Evolutionary conservation across 2,113 vertebrate species (phyloP).

Genomic region (Eubucco bourcierii): DNA sequence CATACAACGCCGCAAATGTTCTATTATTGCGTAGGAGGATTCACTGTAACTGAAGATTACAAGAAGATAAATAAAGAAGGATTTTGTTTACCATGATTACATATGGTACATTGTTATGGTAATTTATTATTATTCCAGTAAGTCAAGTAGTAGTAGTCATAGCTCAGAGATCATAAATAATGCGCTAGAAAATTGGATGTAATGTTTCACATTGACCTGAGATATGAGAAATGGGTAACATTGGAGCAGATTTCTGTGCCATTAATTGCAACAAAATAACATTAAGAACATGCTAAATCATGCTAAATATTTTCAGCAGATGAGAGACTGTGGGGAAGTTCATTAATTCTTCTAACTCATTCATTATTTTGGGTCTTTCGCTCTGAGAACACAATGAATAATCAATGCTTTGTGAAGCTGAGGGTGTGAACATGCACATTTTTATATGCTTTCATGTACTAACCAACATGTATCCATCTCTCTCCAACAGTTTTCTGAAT

Average conservation of each 20-base stretch:
- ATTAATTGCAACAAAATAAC: constrained; percentile 45
- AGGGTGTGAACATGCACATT: background rate
- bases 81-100: constrained; percentile 47
- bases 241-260: background rate
- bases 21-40: background rate
- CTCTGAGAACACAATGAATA: background rate
- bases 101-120: constrained; percentile 42
- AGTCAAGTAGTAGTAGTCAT: constrained; percentile 49
- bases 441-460: background rate
- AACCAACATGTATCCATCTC: background rate
- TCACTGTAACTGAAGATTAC: background rate
- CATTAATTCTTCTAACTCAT: constrained; percentile 26
- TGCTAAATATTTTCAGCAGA: constrained; percentile 22
- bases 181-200: constrained; percentile 22
- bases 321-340: background rate
- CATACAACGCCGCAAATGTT: background rate
- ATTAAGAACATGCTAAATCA: background rate
- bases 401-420: background rate
- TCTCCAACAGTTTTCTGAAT: background rate
- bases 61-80: constrained; percentile 26
- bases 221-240: background rate
- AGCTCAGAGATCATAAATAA: constrained; percentile 51
- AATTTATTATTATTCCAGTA: constrained; percentile 37
- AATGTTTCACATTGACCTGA: constrained; percentile 37
- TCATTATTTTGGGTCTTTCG: background rate